phyloP scores from a whole-genome alignment of 2,113 vertebrate species.

The Mastomys natalensis region DNA sequence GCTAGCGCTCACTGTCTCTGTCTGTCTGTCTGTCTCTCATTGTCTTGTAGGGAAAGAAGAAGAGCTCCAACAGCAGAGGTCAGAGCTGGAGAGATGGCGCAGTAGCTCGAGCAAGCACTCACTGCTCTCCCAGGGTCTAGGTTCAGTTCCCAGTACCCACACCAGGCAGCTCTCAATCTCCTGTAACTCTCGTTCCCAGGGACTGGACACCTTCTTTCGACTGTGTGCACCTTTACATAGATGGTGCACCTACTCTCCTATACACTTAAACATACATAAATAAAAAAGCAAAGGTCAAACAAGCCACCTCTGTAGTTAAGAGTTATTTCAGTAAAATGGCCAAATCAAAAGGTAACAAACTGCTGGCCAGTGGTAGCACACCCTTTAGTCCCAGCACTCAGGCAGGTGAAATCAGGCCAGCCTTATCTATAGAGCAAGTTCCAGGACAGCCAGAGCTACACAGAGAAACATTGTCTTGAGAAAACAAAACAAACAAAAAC shows the following conservation, averaged over 20 bases:
- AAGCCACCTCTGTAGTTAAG: neutral
- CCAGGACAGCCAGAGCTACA: neutral
- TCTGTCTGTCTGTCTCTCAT: no score
- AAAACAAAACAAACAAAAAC: neutral
- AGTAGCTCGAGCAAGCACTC: neutral
- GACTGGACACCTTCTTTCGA: neutral
- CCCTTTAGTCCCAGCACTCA: neutral
- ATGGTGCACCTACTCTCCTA: neutral
- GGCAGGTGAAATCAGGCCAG: neutral
- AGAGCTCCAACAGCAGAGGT: neutral
- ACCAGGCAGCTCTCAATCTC: neutral
- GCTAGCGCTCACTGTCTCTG: no score
- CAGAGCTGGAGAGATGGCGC: neutral
- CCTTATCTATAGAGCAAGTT: neutral
- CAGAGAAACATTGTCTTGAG: neutral
- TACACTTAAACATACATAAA: neutral
- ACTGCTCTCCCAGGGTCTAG: neutral
- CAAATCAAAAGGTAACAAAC: neutral
- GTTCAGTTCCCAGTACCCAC: neutral
- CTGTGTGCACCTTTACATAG: neutral
- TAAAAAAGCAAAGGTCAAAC: neutral
- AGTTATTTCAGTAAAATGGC: slow-evolving; percentile 1
- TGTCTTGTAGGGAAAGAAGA: neutral
- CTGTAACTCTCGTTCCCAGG: neutral
- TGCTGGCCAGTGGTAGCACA: neutral